Base-by-base conservation (phyloP, 30 jellyfish, hydroid and myxozoan species). In the Kudoa iwatai region DNA sequence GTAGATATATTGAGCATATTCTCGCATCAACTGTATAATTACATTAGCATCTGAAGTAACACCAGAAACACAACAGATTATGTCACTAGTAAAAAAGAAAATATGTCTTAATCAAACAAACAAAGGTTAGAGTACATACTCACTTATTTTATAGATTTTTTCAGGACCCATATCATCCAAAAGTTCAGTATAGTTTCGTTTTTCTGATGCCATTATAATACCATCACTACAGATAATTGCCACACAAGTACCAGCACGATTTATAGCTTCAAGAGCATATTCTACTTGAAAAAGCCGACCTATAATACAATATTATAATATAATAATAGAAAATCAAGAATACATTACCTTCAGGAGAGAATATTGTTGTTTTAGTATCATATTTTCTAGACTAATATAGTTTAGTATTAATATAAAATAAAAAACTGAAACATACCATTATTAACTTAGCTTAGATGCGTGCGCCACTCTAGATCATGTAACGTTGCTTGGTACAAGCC, bases 321-420 rank as follows among this genome's bases (percentile, higher is more conserved):
- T n/a, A n/a, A n/a, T n/a, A n/a, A n/a, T n/a, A n/a, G n/a, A 1
- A 13, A n/a, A 18, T 6, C 53, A 12, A n/a, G n/a, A n/a, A n/a
- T n/a, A n/a, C n/a, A n/a, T n/a, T 50, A 77, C 96, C 96, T 53
- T 77, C 88, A 12, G 96, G 96, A 20, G 96, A 77, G 51, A 77
- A 77, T 7, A 77, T 77, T 35, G 96, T 77, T 25, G 96, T 77
- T 39, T 87, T 52, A 19, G 96, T 65, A 42, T 77, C 96, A 63
- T 77, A 77, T 33, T 82, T 39, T 32, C 96, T 57, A 16, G 96
- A 77, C 96, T 77, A 43, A 21, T n/a, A n/a, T n/a, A n/a, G n/a
- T n/a, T n/a, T n/a, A n/a, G n/a, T n/a, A n/a, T n/a, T n/a, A n/a
- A n/a, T n/a, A n/a, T n/a, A n/a, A n/a, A n/a, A n/a, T n/a, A n/a